A percentile compares a stretch with the other conserved stretches of the same genome.
Evolutionary conservation across 2,888 invertebrate genomes (phyloP).

Genomic region (Mechanitis messenoides): DNA sequence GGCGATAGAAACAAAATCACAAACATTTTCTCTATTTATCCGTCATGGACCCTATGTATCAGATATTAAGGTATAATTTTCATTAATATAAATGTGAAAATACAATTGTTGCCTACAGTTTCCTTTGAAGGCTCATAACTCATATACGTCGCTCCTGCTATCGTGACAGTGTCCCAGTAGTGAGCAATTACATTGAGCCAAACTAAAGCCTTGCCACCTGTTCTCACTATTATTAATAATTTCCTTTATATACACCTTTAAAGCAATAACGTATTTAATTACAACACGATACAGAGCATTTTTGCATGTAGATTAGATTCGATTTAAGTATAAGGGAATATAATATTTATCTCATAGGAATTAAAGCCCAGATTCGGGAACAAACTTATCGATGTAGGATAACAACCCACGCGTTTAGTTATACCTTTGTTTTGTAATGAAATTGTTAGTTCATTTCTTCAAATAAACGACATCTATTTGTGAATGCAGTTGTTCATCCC

Average conservation of each 20-base stretch:
- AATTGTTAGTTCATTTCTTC: constrained; percentile 67
- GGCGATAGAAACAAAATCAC: constrained; percentile 24
- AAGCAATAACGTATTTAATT: constrained; percentile 34
- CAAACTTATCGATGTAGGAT: constrained; percentile 52
- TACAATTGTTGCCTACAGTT: constrained; percentile 19
- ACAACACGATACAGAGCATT: constrained; percentile 27
- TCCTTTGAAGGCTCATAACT: constrained; percentile 43
- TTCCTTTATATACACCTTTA: constrained; percentile 35
- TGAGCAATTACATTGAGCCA: constrained; percentile 66
- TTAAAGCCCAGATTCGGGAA: constrained; percentile 28
- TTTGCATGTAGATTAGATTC: constrained; percentile 26
- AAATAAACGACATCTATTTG: constrained; percentile 55
- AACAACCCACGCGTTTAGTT: constrained; percentile 63
- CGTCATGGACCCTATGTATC: constrained; percentile 14
- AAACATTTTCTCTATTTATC: constrained; percentile 21
- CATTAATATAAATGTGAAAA: constrained; percentile 1
- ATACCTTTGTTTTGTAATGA: constrained; percentile 70
- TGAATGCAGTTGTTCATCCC: constrained; percentile 41
- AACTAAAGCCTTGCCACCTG: constrained; percentile 64
- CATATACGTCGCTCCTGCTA: constrained; percentile 50
- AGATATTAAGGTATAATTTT: constrained; percentile 9
- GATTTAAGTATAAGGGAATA: constrained; percentile 17
- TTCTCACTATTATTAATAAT: constrained; percentile 63
- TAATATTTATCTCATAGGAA: constrained; percentile 24
- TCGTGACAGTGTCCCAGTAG: constrained; percentile 54